Evolutionary conservation across 2,888 invertebrate species (phyloP).

Genomic region (Drosophila merina): DNA sequence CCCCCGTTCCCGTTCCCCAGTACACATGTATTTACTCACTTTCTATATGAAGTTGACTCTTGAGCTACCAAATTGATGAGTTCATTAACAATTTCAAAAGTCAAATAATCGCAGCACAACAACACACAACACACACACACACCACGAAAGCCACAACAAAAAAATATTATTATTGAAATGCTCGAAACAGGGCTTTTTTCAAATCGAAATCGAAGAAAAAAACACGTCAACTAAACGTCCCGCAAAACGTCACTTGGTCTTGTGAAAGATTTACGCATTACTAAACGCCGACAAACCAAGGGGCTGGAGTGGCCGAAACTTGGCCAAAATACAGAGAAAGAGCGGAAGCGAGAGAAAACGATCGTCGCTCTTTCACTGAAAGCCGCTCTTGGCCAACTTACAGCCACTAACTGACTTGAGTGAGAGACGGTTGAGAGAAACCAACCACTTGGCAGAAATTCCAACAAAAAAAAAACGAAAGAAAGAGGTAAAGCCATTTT

Average conservation of each 20-base stretch:
- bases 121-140: constrained; percentile 1
- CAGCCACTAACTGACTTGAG: neutral
- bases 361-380: neutral
- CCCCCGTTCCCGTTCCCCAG: too few relatives aligned
- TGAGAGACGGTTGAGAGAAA: constrained; percentile 15
- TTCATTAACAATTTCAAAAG: constrained; percentile 42
- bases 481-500: constrained; percentile 41
- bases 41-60: constrained; percentile 7
- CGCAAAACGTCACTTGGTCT: constrained; percentile 70
- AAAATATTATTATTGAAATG: neutral
- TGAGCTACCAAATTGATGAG: constrained; percentile 31
- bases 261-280: constrained; percentile 81
- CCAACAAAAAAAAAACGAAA: neutral
- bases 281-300: constrained; percentile 57
- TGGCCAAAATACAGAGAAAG: constrained; percentile 22
- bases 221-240: constrained; percentile 34
- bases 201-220: constrained; percentile 12
- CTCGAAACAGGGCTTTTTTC: constrained; percentile 6
- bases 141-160: constrained; percentile 7
- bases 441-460: constrained; percentile 15
- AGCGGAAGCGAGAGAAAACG: constrained; percentile 1
- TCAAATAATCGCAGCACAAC: constrained; percentile 16
- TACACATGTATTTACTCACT: constrained; percentile 19
- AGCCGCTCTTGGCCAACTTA: constrained; percentile 3
- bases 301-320: constrained; percentile 13